Evolutionary conservation across 2,888 invertebrate genomes (phyloP).

Genomic region (Pegoplata infirma): DNA sequence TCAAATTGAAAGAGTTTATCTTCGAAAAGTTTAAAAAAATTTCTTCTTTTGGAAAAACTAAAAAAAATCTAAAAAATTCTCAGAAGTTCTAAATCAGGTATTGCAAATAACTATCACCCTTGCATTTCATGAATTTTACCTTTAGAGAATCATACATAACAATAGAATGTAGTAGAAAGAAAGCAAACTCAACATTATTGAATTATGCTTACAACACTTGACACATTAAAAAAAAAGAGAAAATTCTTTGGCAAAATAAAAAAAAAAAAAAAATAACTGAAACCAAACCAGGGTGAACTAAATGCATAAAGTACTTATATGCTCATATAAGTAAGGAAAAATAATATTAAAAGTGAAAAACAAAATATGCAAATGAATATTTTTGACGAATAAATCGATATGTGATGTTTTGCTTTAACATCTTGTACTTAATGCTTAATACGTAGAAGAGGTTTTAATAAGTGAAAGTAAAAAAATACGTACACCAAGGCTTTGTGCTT

Average conservation of each 20-base stretch:
- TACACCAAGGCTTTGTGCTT: no score
- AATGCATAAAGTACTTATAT: constrained; percentile 10
- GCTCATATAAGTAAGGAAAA: constrained; percentile 5
- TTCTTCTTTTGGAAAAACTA: no score
- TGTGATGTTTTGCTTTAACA: neutral
- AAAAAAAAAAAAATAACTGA: neutral
- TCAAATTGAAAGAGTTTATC: no score
- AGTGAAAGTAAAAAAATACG: neutral
- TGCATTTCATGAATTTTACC: no score
- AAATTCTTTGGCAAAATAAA: neutral
- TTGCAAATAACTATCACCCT: no score
- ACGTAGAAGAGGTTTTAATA: neutral
- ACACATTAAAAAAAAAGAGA: constrained; percentile 10
- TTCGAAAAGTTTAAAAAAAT: no score
- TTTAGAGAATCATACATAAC: neutral
- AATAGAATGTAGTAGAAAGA: neutral
- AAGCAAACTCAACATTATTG: constrained; percentile 22
- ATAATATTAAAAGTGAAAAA: constrained; percentile 9
- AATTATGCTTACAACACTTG: constrained; percentile 34
- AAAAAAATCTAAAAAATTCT: no score
- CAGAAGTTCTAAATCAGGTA: no score
- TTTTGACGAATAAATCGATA: constrained; percentile 15
- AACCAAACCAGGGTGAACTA: constrained; percentile 4
- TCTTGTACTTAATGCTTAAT: no score
- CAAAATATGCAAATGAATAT: constrained; percentile 34